Percentiles rank a stretch among this genome's conserved stretches.
phyloP scores from a whole-genome alignment of 2,113 vertebrate genomes.

The Plotosus lineatus region DNA sequence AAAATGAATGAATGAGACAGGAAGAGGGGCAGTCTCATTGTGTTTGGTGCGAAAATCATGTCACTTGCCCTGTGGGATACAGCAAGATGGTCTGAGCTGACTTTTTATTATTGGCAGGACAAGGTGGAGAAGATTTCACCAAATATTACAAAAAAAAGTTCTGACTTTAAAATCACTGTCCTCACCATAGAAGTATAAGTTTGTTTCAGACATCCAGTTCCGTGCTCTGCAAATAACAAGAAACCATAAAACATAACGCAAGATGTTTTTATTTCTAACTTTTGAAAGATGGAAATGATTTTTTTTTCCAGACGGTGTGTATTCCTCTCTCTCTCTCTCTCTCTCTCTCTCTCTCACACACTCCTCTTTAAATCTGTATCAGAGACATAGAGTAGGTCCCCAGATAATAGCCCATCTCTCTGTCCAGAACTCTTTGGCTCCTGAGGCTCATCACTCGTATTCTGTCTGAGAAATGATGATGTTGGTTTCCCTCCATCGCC shows the following conservation, averaged over 20 bases:
- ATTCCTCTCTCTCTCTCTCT: constrained; percentile 44
- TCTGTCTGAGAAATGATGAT: constrained; percentile 52
- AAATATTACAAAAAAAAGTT: not conserved
- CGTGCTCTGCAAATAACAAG: constrained; percentile 72
- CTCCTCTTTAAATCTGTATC: constrained; percentile 28
- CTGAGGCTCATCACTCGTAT: constrained; percentile 7
- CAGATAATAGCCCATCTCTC: not conserved
- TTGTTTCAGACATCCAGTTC: constrained; percentile 67
- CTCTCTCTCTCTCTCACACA: not conserved
- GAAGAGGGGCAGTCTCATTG: too few species aligned
- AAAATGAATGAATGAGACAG: too few species aligned
- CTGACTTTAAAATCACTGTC: not conserved
- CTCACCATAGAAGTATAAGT: constrained; percentile 56
- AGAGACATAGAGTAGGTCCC: not conserved
- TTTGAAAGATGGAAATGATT: constrained; percentile 68
- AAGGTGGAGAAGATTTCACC: not conserved
- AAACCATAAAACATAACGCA: constrained; percentile 68
- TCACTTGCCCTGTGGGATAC: too few species aligned
- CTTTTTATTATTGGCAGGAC: not conserved
- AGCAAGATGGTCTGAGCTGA: not conserved
- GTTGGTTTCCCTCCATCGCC: constrained; percentile 67
- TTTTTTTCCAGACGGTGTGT: constrained; percentile 67
- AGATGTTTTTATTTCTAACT: constrained; percentile 69
- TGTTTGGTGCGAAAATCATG: too few species aligned
- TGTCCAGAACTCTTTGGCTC: constrained; percentile 13